Evolutionary conservation across 2,888 invertebrate genomes (phyloP), one percentile per base, ranked within the genome.

Genomic region (Branchipolynoe longqiensis): DNA sequence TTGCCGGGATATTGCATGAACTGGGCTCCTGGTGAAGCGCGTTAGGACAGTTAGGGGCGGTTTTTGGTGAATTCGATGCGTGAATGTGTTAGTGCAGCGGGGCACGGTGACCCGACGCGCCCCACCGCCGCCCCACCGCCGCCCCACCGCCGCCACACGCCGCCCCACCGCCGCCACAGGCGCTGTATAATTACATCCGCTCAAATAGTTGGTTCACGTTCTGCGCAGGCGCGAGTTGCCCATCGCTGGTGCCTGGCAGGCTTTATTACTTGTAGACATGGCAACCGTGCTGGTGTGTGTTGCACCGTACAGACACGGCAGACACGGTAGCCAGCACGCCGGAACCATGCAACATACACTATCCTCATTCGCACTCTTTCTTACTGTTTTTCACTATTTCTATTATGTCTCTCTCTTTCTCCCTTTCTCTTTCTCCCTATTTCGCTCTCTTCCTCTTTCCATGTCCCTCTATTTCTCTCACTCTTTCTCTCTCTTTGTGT

Each of bases 191-290:
- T 62, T 62, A 62, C 18, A 25, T 14, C 31, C 62, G 25, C 62
- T 3, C 62, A 62, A 62, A 62, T 62, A 62, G 62, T 62, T 62
- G 62, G 62, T 62, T 62, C 31, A 62, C 62, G 62, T 62, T 62
- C 18, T 62, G 31, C 62, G 31, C 62, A 62, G 62, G 31, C 62
- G 31, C 62, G 12, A 62, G 25, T n/a, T 31, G 28, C 25, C 62
- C 18, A 31, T 14, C 62, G 62, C 62, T 28, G 62, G 25, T 28
- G 25, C n/a, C 25, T 1, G 62, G 62, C 25, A 31, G 14, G 48
- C 48, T 62, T 62, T 62, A 62, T 62, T 18, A 14, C 62, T 28
- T 25, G 1, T 28, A 62, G n/a, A n/a, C 62, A 62, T 31, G 62
- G 31, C 31, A 62, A 25, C 28, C 18, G 3, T 25, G 62, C n/a